Evolutionary conservation across 2,113 vertebrate species (phyloP).

Genomic region (Colistium nudipinnis): DNA sequence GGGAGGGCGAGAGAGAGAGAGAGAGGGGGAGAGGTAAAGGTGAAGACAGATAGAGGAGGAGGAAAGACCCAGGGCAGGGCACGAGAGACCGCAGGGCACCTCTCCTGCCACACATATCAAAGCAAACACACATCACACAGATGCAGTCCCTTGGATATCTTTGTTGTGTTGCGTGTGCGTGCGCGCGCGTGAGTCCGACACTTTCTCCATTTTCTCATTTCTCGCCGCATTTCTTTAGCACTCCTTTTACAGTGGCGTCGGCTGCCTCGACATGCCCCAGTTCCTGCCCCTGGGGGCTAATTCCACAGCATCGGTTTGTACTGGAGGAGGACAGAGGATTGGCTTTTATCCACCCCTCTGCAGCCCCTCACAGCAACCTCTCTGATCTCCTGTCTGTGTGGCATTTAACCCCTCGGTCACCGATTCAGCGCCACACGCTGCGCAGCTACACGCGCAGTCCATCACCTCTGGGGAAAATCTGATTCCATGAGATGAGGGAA

Average conservation of each 20-base stretch:
- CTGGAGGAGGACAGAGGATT: constrained; percentile 69
- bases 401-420: constrained; percentile 76
- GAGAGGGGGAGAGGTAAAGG: background rate
- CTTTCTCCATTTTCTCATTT: constrained; percentile 70
- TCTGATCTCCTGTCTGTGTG: constrained; percentile 78
- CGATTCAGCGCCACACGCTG: background rate
- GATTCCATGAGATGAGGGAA: no score
- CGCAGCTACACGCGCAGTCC: constrained; percentile 14
- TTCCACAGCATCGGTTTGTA: constrained; percentile 77
- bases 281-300: constrained; percentile 82
- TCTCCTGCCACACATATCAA: constrained; percentile 57
- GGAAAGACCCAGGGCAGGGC: constrained; percentile 11
- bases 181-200: constrained; percentile 32
- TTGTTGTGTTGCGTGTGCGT: constrained; percentile 38
- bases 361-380: constrained; percentile 65
- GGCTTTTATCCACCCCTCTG: constrained; percentile 76
- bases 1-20: background rate
- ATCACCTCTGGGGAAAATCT: constrained; percentile 38
- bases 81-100: constrained; percentile 37
- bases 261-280: constrained; percentile 77
- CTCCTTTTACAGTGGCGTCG: constrained; percentile 64
- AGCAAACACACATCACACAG: constrained; percentile 65
- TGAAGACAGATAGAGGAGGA: constrained; percentile 30
- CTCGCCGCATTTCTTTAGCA: constrained; percentile 62
- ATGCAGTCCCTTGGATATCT: constrained; percentile 39